These are phyloP conservation scores for Cichlasoma orientale DNA, from an alignment of 2,797 vertebrate genomes.

Conservation along the genomic window DNA sequence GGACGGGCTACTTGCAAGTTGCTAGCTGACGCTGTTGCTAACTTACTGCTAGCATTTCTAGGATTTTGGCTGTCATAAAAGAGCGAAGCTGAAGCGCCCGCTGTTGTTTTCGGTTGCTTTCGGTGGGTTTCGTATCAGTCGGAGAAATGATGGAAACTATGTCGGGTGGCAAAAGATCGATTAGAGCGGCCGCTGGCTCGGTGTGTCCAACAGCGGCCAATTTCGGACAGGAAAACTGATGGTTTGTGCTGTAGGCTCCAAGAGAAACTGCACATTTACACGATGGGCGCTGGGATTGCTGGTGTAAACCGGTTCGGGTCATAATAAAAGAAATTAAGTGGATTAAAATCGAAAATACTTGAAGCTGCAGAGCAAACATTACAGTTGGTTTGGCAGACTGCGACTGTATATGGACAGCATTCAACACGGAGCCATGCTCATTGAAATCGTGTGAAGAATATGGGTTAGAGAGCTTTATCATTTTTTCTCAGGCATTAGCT, in stretches of 20 bases:
- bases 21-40: slow-evolving; percentile 58
- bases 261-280: neutral
- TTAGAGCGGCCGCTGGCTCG: neutral
- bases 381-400: neutral
- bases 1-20: slow-evolving; percentile 34
- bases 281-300: neutral
- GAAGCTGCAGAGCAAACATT: neutral
- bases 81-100: neutral
- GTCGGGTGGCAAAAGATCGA: neutral
- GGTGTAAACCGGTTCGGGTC: rapidly evolving
- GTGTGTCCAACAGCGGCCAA: slow-evolving; percentile 10
- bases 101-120: neutral
- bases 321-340: neutral
- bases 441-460: neutral
- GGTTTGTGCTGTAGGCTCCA: neutral
- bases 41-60: slow-evolving; percentile 48
- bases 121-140: neutral
- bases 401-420: neutral
- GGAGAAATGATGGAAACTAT: neutral
- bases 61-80: slow-evolving; percentile 9
- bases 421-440: neutral
- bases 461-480: neutral
- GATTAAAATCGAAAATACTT: neutral
- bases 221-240: slow-evolving; percentile 21
- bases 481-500: neutral